Conservation (phyloP, 2,797 vertebrate genomes). For the Carapus acus region DNA sequence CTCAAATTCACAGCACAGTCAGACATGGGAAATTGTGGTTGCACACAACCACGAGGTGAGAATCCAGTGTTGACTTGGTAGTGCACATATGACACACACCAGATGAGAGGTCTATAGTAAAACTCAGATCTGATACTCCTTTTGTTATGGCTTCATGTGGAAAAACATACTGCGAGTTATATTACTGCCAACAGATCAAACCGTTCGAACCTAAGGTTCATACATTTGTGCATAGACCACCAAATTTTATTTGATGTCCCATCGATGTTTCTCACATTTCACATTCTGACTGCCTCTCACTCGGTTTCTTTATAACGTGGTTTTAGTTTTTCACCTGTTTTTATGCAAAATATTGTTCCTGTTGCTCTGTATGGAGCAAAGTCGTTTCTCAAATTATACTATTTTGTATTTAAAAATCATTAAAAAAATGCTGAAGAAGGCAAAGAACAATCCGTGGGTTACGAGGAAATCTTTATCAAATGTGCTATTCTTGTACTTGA, state of each 20-base stretch:
- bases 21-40: slow-evolving; percentile 3
- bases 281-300: slow-evolving; percentile 40
- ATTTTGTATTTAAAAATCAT: slow-evolving; percentile 68
- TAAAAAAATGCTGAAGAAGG: slow-evolving; percentile 49
- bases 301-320: slow-evolving; percentile 43
- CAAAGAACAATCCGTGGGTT: slow-evolving; percentile 69
- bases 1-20: slow-evolving; percentile 17
- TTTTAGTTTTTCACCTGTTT: slow-evolving; percentile 45
- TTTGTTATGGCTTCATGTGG: too few species aligned
- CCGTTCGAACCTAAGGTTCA: slow-evolving; percentile 26
- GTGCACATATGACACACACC: not conserved
- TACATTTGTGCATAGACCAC: slow-evolving; percentile 28
- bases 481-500: slow-evolving; percentile 76
- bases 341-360: slow-evolving; percentile 46
- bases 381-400: slow-evolving; percentile 53
- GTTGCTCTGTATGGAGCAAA: slow-evolving; percentile 28
- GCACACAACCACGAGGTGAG: slow-evolving; percentile 9
- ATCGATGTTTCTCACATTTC: slow-evolving; percentile 34
- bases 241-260: slow-evolving; percentile 30
- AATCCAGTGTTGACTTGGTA: slow-evolving; percentile 25
- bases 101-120: slow-evolving; percentile 18
- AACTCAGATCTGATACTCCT: too few species aligned
- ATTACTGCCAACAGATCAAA: slow-evolving; percentile 41
- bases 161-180: too few species aligned
- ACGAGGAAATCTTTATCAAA: slow-evolving; percentile 70